Conservation (phyloP, 1,140 invertebrate genomes). For the Heterodera schachtii region DNA sequence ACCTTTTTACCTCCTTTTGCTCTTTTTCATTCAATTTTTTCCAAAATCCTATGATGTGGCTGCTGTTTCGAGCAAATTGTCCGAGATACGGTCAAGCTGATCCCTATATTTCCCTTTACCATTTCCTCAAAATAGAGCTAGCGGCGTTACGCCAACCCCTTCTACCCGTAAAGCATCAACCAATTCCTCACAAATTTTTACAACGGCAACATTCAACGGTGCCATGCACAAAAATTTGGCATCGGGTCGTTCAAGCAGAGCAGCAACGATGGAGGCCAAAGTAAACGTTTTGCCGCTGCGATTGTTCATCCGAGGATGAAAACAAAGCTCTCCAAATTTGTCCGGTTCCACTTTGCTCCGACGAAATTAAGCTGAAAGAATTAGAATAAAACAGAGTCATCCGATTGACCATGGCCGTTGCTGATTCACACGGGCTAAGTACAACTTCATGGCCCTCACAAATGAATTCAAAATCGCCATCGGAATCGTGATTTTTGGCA, state of each 20-base stretch:
- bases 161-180: background rate
- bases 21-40: background rate
- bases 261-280: constrained; percentile 11
- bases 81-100: background rate
- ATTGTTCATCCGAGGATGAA: too few relatives aligned
- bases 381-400: too few relatives aligned
- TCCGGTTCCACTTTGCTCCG: too few relatives aligned
- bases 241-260: background rate
- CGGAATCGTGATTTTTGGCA: too few relatives aligned
- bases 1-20: background rate
- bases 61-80: background rate
- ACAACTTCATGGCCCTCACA: too few relatives aligned
- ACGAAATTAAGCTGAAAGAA: too few relatives aligned
- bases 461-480: too few relatives aligned
- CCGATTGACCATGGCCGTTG: too few relatives aligned
- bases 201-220: background rate
- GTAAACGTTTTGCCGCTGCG: constrained; percentile 7
- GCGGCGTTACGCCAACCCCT: background rate
- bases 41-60: background rate
- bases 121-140: constrained; percentile 8
- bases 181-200: constrained; percentile 5
- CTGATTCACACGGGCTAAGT: too few relatives aligned
- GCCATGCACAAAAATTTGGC: background rate
- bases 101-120: constrained; percentile 9
- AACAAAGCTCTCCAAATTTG: too few relatives aligned